These are phyloP conservation scores for Delichon dasypus DNA, from an alignment of 2,797 vertebrate genomes.

Conservation along the genomic window DNA sequence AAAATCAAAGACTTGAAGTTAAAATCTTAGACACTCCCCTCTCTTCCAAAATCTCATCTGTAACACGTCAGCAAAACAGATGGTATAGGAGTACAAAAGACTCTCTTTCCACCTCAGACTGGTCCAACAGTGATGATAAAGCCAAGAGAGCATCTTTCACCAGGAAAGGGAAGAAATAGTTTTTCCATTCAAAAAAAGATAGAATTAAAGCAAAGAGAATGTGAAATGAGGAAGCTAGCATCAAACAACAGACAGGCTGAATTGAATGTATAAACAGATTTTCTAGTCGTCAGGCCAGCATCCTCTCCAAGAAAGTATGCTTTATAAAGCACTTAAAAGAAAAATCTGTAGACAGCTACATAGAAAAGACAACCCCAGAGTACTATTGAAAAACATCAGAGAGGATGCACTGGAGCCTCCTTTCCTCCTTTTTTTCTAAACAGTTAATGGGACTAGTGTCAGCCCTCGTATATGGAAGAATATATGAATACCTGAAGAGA, in stretches of 20 bases:
- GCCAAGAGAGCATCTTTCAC: background rate
- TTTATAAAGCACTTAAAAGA: background rate
- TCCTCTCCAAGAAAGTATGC: background rate
- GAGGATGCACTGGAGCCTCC: background rate
- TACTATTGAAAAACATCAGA: background rate
- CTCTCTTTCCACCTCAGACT: background rate
- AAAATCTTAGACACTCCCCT: background rate
- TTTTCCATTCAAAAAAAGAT: background rate
- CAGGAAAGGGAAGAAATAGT: background rate
- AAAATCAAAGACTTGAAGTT: background rate
- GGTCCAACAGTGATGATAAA: background rate
- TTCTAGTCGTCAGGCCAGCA: background rate
- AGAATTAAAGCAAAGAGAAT: conserved; percentile 22
- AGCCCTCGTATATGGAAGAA: background rate
- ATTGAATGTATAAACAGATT: background rate
- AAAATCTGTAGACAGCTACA: background rate
- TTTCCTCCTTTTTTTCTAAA: background rate
- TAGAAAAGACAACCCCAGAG: background rate
- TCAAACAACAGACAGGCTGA: background rate
- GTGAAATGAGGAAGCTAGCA: background rate
- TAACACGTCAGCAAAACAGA: background rate
- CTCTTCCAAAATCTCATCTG: background rate
- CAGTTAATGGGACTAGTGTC: background rate
- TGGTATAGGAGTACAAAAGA: background rate
- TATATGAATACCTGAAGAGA: background rate